A percentile compares a stretch with the other conserved stretches of the same genome.
These are phyloP conservation scores for Helobdella robusta DNA, from an alignment of 2,888 invertebrate genomes.

Conservation along the genomic window DNA sequence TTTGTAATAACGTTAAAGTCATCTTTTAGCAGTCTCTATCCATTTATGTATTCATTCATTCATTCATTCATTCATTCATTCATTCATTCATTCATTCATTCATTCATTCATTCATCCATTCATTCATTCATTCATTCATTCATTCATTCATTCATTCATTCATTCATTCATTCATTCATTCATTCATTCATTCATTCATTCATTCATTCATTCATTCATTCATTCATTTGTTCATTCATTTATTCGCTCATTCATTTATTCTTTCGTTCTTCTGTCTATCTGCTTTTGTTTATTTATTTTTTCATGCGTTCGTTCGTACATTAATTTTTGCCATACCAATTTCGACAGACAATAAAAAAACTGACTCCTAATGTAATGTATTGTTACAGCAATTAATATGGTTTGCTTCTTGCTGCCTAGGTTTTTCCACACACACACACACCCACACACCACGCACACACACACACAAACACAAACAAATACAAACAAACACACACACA, in stretches of 20 bases:
- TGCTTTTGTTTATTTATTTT: too few species aligned
- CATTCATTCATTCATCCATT: background rate
- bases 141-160: background rate
- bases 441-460: too few species aligned
- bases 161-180: slow-evolving; percentile 13
- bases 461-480: too few species aligned
- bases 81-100: background rate
- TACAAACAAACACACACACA: too few species aligned
- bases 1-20: too few species aligned
- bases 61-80: slow-evolving; percentile 5
- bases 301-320: too few species aligned
- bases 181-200: slow-evolving; percentile 16
- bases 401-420: background rate
- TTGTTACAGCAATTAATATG: background rate
- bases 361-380: background rate
- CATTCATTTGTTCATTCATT: slow-evolving; percentile 6
- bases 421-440: too few species aligned
- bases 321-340: too few species aligned
- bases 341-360: background rate
- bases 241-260: slow-evolving; percentile 5
- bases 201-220: slow-evolving; percentile 16
- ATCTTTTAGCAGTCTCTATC: too few species aligned
- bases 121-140: slow-evolving; percentile 4
- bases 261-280: background rate
- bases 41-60: background rate